A percentile compares a stretch with the other conserved stretches of the same genome.
Evolutionary conservation across 2,113 vertebrate species (phyloP).

Genomic region (Oryzias curvinotus): DNA sequence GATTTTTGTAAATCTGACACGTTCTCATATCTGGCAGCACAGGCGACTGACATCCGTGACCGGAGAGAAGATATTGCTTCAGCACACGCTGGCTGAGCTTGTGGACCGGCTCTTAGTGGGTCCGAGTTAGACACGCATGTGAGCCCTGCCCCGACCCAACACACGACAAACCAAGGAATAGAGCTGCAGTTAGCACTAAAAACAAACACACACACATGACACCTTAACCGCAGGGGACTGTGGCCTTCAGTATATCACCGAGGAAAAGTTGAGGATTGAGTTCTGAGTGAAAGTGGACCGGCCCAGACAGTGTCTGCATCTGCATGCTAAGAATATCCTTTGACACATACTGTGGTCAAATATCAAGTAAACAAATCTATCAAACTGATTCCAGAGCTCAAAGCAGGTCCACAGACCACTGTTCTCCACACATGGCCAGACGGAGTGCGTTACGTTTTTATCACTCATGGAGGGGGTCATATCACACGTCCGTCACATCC

Average conservation of each 20-base stretch:
- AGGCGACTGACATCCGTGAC: constrained; percentile 40
- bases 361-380: constrained; percentile 12
- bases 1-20: constrained; percentile 20
- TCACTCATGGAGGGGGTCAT: constrained; percentile 1
- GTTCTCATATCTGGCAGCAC: constrained; percentile 20
- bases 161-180: too few relatives aligned
- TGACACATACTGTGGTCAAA: constrained; percentile 3
- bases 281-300: too few relatives aligned
- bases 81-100: too few relatives aligned
- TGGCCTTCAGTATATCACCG: too few relatives aligned
- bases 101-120: too few relatives aligned
- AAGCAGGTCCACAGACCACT: constrained; percentile 10
- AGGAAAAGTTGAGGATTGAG: too few relatives aligned
- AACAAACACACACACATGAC: too few relatives aligned
- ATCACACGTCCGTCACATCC: constrained; percentile 14
- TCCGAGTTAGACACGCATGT: too few relatives aligned
- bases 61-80: constrained; percentile 19
- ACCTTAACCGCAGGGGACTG: too few relatives aligned
- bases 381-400: constrained; percentile 10
- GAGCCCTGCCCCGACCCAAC: too few relatives aligned
- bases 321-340: background rate
- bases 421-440: background rate
- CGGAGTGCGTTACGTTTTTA: background rate
- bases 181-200: too few relatives aligned
- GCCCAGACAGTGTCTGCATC: background rate